Conservation (phyloP, 2,888 invertebrate species). For the Eupeodes luniger region DNA sequence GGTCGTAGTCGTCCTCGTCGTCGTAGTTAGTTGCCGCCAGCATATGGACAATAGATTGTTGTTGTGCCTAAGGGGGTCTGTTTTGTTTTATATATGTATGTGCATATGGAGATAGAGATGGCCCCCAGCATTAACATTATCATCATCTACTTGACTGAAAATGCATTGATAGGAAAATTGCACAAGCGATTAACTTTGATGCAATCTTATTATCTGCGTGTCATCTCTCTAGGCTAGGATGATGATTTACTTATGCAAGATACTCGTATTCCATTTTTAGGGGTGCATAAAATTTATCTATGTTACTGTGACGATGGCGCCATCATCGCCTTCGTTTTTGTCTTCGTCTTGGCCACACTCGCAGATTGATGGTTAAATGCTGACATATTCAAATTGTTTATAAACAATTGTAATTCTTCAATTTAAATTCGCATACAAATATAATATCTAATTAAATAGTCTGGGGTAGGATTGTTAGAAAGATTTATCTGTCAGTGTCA, state of each 20-base stretch:
- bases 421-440: conserved; percentile 68
- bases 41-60: conserved; percentile 43
- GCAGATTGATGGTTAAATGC: conserved; percentile 35
- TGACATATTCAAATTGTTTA: conserved; percentile 54
- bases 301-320: conserved; percentile 33
- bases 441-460: background rate
- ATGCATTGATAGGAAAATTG: conserved; percentile 75
- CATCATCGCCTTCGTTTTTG: too few relatives aligned
- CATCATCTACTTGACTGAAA: conserved; percentile 70
- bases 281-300: conserved; percentile 9
- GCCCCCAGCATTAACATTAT: conserved; percentile 19
- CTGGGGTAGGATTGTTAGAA: background rate
- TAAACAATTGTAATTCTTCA: conserved; percentile 61
- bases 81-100: conserved; percentile 10
- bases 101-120: conserved; percentile 10
- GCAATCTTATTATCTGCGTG: conserved; percentile 72
- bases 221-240: conserved; percentile 46
- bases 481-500: background rate
- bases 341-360: conserved; percentile 46
- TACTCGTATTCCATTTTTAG: conserved; percentile 32
- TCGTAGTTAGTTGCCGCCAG: background rate
- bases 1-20: background rate
- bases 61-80: conserved; percentile 47
- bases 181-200: conserved; percentile 72
- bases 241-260: conserved; percentile 39